Conservation (phyloP, 2,113 vertebrate species). For the Myrmecophaga tridactyla region DNA sequence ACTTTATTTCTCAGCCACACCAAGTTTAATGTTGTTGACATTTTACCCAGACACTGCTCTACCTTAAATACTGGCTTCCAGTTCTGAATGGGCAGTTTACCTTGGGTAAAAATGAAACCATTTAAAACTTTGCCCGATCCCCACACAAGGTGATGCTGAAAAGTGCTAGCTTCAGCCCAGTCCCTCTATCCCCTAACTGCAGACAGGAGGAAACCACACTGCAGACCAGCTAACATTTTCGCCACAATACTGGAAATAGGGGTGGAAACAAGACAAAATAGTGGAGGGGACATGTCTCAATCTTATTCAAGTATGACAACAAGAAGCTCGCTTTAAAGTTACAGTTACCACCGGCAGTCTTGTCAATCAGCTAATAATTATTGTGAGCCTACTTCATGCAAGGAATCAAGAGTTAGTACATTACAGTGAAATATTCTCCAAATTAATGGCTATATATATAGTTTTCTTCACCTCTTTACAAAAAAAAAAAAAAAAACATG, state of each 20-base stretch:
- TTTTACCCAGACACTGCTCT: slow-evolving; percentile 15
- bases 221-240: neutral
- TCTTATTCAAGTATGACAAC: neutral
- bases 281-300: neutral
- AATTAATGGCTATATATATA: slow-evolving; percentile 50
- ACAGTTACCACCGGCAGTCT: slow-evolving; percentile 26
- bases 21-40: slow-evolving; percentile 38
- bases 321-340: slow-evolving; percentile 21
- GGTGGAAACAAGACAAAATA: neutral
- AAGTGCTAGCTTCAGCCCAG: neutral
- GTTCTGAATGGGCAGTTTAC: neutral
- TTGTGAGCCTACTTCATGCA: neutral
- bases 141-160: slow-evolving; percentile 26
- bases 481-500: neutral
- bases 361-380: slow-evolving; percentile 21
- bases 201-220: neutral
- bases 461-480: slow-evolving; percentile 42
- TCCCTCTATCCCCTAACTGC: neutral
- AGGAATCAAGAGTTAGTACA: neutral
- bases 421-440: neutral
- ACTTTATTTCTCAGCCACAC: slow-evolving; percentile 47
- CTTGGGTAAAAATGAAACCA: neutral
- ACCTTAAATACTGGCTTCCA: slow-evolving; percentile 10
- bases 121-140: neutral
- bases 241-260: neutral